A percentile compares a stretch with the other conserved stretches of the same genome.
Evolutionary conservation across 2,888 invertebrate species (phyloP).

Genomic region (Pseudococcus longispinus): DNA sequence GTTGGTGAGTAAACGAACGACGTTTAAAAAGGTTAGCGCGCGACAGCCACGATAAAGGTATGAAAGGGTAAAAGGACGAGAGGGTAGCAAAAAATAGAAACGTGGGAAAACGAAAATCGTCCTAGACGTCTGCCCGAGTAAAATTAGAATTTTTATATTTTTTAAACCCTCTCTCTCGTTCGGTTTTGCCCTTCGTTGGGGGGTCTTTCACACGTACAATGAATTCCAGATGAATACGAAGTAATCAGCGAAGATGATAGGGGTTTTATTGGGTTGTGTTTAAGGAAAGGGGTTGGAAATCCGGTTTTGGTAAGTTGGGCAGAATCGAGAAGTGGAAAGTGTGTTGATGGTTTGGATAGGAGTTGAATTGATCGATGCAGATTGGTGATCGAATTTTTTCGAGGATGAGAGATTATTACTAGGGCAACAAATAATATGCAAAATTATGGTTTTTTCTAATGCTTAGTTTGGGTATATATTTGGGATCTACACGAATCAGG

Average conservation of each 20-base stretch:
- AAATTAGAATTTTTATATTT: background rate
- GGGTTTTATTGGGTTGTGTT: background rate
- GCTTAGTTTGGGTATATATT: no score
- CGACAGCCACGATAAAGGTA: background rate
- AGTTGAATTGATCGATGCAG: no score
- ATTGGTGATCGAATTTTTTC: no score
- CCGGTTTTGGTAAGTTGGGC: background rate
- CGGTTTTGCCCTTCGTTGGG: background rate
- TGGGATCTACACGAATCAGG: no score
- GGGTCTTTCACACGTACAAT: background rate
- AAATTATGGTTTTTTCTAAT: no score
- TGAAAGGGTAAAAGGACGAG: background rate
- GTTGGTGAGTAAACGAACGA: constrained; percentile 23
- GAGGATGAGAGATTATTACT: no score
- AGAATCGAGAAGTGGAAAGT: no score
- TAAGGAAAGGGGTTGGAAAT: background rate
- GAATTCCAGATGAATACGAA: background rate
- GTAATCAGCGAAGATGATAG: background rate
- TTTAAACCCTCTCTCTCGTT: background rate
- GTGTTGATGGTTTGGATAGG: no score
- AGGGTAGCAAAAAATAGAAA: background rate
- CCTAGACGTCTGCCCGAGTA: background rate
- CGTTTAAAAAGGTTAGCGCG: background rate
- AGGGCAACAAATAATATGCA: no score
- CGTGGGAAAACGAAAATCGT: background rate